phyloP scores from a whole-genome alignment of 2,888 invertebrate genomes.

The Myopa testacea region DNA sequence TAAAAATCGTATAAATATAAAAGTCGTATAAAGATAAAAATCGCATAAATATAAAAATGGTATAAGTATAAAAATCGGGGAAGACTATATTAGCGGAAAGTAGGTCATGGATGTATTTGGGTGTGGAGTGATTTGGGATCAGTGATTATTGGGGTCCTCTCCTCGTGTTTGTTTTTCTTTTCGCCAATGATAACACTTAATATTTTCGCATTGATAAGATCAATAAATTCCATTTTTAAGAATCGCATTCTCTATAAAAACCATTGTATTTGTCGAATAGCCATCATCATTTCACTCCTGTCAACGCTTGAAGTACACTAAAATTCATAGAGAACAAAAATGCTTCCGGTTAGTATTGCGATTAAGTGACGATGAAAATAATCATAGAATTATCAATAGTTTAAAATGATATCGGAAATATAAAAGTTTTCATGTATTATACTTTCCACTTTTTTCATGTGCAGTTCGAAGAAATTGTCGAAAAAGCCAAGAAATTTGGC shows the following conservation, averaged over 20 bases:
- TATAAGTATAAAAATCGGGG: no score
- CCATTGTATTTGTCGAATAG: neutral
- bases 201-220: conserved; percentile 40
- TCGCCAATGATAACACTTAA: neutral
- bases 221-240: conserved; percentile 25
- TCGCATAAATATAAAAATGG: no score
- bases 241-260: conserved; percentile 40
- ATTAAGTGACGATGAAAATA: neutral
- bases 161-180: neutral
- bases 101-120: neutral
- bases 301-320: no score
- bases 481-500: conserved; percentile 79
- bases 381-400: no score
- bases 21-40: no score
- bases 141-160: neutral
- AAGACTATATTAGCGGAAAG: no score
- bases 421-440: neutral
- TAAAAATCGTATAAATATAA: no score
- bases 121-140: neutral
- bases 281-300: conserved; percentile 6
- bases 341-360: conserved; percentile 57
- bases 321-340: conserved; percentile 48
- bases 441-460: conserved; percentile 1
- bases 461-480: conserved; percentile 81
- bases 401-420: no score